Conservation (phyloP, 1,140 invertebrate species). For the Pachyrhynchus sulphureomaculatus region DNA sequence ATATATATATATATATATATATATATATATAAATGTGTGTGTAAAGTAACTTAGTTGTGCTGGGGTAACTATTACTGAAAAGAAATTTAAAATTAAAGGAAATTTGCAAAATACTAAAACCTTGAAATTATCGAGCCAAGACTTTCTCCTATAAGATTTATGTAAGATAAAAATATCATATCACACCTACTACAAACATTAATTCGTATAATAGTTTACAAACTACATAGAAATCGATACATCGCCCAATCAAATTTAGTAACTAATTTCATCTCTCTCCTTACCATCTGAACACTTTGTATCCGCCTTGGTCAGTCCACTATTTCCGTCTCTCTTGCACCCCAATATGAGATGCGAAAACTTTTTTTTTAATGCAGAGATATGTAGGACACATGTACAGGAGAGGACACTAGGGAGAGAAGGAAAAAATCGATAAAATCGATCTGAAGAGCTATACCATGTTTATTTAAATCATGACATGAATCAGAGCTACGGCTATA, state of each 20-base stretch:
- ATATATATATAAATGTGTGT: no score
- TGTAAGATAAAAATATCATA: not conserved
- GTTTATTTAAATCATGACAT: constrained; percentile 40
- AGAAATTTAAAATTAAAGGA: no score
- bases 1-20: no score
- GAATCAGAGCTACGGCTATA: constrained; percentile 13
- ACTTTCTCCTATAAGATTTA: no score
- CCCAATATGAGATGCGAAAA: constrained; percentile 32
- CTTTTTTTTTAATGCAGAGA: constrained; percentile 37
- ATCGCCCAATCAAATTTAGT: not conserved
- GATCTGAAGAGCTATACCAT: constrained; percentile 43
- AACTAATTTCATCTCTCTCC: constrained; percentile 3
- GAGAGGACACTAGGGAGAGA: constrained; percentile 23
- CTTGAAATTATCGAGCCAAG: no score
- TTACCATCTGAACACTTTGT: constrained; percentile 24
- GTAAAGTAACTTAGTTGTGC: no score
- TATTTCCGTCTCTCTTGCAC: constrained; percentile 37
- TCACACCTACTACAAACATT: not conserved
- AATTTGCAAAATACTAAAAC: no score
- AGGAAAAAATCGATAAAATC: constrained; percentile 40
- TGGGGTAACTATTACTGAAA: no score
- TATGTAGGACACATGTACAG: constrained; percentile 44
- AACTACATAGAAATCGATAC: not conserved
- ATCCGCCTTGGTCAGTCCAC: constrained; percentile 13
- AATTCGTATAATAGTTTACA: constrained; percentile 5